A percentile compares a stretch with the other conserved stretches of the same genome.
phyloP scores from a whole-genome alignment of 2,797 vertebrate species.

The Premnoplex brunnescens region DNA sequence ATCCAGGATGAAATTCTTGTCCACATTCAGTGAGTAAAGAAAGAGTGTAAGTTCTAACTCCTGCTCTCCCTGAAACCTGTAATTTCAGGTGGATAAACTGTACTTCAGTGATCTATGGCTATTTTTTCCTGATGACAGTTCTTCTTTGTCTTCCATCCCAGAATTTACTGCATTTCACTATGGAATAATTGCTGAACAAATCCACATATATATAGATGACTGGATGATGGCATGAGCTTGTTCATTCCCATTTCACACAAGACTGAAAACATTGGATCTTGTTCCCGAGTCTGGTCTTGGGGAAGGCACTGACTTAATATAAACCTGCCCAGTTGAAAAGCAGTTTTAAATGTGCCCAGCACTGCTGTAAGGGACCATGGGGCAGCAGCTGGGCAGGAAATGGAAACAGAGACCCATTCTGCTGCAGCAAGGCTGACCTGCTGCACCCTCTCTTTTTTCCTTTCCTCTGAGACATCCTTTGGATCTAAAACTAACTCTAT shows the following conservation, averaged over 20 bases:
- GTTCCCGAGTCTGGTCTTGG: not conserved
- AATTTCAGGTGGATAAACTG: not conserved
- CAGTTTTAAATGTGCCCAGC: not conserved
- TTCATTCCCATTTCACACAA: not conserved
- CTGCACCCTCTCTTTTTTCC: not conserved
- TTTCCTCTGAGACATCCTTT: conserved; percentile 9
- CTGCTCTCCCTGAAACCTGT: not conserved
- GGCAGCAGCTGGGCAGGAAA: not conserved
- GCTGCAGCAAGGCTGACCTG: not conserved
- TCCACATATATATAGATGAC: not conserved
- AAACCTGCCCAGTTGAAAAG: not conserved
- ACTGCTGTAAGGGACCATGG: rapidly evolving
- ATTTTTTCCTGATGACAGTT: not conserved
- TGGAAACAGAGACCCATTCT: not conserved
- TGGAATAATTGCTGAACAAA: not conserved
- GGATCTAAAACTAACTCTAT: conserved; percentile 40
- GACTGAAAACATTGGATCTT: not conserved
- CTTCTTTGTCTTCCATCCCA: not conserved
- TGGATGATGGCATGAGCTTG: not conserved
- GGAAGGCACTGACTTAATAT: not conserved
- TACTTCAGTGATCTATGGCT: not conserved
- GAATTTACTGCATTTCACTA: conserved; percentile 6
- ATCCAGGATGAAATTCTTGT: not conserved
- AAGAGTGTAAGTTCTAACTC: not conserved
- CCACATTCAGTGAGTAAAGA: not conserved